Evolutionary conservation across 2,888 invertebrate species (phyloP).

Genomic region (Parochlus steinenii): DNA sequence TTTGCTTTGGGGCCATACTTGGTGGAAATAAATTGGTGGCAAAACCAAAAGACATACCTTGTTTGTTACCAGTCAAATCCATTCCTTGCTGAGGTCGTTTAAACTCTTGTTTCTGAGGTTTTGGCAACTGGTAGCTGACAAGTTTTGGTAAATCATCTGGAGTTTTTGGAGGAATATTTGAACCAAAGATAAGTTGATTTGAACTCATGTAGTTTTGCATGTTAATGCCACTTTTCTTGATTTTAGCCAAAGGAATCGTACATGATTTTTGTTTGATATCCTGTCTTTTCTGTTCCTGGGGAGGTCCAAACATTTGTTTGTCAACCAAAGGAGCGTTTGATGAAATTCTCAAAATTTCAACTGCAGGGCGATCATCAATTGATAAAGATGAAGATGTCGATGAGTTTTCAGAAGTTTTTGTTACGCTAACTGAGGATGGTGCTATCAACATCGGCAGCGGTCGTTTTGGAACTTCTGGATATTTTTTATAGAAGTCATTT

Average conservation of each 20-base stretch:
- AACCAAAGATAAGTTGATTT: too few relatives aligned
- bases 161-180: slow-evolving; percentile 9
- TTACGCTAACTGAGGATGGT: slow-evolving; percentile 24
- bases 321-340: slow-evolving; percentile 17
- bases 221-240: slow-evolving; percentile 29
- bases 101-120: background rate
- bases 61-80: background rate
- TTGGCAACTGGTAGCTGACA: too few relatives aligned
- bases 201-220: too few relatives aligned
- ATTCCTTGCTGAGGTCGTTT: background rate
- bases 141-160: slow-evolving; percentile 1
- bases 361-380: slow-evolving; percentile 17
- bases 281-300: background rate
- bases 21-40: too few relatives aligned
- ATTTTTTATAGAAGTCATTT: background rate
- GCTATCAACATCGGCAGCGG: slow-evolving; percentile 19
- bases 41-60: background rate
- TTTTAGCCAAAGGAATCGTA: slow-evolving; percentile 34
- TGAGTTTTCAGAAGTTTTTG: slow-evolving; percentile 22
- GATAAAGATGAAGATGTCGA: slow-evolving; percentile 12
- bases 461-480: slow-evolving; percentile 13
- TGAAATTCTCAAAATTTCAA: slow-evolving; percentile 24
- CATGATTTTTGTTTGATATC: slow-evolving; percentile 24
- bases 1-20: too few relatives aligned
- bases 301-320: slow-evolving; percentile 14